Percentiles rank a stretch among this genome's conserved stretches.
These are phyloP conservation scores for Eupithecia inturbata DNA, from an alignment of 2,888 invertebrate species.

Conservation along the genomic window DNA sequence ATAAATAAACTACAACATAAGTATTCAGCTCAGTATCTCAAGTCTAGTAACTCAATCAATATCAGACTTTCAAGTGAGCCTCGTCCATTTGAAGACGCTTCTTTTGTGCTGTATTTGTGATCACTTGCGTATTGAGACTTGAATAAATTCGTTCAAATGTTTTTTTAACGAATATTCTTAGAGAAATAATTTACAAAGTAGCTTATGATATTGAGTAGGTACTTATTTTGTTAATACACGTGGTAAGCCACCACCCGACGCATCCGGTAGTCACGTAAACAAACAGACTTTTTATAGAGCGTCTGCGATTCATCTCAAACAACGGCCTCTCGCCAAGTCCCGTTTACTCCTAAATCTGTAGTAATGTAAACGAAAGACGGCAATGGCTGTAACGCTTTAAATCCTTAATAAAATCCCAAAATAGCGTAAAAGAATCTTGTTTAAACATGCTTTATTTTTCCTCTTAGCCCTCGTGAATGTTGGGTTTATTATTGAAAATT, in stretches of 20 bases:
- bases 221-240: conserved; percentile 63
- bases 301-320: conserved; percentile 71
- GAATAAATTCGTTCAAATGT: not conserved
- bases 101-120: not conserved
- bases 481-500: conserved; percentile 8
- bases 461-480: conserved; percentile 23
- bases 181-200: conserved; percentile 16
- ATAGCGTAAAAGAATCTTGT: conserved; percentile 19
- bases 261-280: conserved; percentile 76
- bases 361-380: conserved; percentile 49
- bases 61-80: conserved; percentile 1
- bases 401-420: conserved; percentile 24
- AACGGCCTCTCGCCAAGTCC: conserved; percentile 56
- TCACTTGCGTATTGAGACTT: not conserved
- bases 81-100: conserved; percentile 3
- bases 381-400: conserved; percentile 25
- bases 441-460: conserved; percentile 19
- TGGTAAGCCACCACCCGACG: conserved; percentile 65
- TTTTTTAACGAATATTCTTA: not conserved
- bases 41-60: conserved; percentile 23
- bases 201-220: conserved; percentile 56
- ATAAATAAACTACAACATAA: conserved; percentile 51
- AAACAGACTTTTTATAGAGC: conserved; percentile 79
- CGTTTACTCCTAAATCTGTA: conserved; percentile 54
- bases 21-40: conserved; percentile 57